Percentiles rank a stretch among this genome's conserved stretches.
Evolutionary conservation across 2,797 vertebrate species (phyloP).

Genomic region (Ptychobarbus kaznakovi): DNA sequence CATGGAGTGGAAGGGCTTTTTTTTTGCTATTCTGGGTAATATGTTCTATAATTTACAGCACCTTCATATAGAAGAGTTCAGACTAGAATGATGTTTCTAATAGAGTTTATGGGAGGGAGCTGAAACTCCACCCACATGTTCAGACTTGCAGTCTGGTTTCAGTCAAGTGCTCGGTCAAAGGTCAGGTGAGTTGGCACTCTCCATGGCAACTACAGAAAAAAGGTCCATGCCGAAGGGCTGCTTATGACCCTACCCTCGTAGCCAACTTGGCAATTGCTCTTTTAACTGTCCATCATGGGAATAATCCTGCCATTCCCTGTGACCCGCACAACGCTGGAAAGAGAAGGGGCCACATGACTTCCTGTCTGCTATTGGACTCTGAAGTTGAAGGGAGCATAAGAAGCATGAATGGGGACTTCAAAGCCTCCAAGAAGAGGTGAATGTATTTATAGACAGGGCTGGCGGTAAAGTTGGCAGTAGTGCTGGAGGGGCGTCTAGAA

Average conservation of each 20-base stretch:
- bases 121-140: conserved; percentile 11
- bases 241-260: not conserved
- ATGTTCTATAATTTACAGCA: not conserved
- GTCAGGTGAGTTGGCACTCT: conserved; percentile 8
- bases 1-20: not conserved
- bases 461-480: conserved; percentile 43
- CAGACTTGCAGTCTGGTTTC: conserved; percentile 19
- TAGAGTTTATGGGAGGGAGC: not conserved
- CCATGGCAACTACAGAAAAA: conserved; percentile 37
- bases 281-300: conserved; percentile 38
- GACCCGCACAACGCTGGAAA: conserved; percentile 42
- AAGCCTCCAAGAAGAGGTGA: conserved; percentile 53
- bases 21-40: not conserved
- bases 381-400: conserved; percentile 21
- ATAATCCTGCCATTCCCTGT: conserved; percentile 21
- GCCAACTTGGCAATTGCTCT: conserved; percentile 13
- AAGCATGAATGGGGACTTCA: conserved; percentile 58
- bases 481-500: conserved; percentile 31
- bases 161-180: conserved; percentile 37
- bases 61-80: not conserved
- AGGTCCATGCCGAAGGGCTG: not conserved
- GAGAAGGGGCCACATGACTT: conserved; percentile 50
- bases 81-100: not conserved
- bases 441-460: conserved; percentile 55
- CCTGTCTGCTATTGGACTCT: conserved; percentile 49